These are phyloP conservation scores for Pemphigus obesinymphae DNA, from an alignment of 1,140 invertebrate genomes.

Conservation along the genomic window DNA sequence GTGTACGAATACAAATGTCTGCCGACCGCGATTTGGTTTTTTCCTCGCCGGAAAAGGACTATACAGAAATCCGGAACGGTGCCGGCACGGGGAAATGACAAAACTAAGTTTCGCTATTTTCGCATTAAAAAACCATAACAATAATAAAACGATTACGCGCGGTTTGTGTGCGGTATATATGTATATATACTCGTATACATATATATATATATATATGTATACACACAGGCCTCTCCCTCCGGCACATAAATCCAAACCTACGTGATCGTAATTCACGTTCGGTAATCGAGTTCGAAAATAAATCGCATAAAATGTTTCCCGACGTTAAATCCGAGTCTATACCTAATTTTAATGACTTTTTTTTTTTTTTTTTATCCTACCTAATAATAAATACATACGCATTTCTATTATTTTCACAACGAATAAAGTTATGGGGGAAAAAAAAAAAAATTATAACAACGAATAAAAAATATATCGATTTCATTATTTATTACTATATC, in stretches of 20 bases:
- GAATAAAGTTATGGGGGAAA: too few species aligned
- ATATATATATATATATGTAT: too few species aligned
- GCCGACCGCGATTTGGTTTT: not conserved
- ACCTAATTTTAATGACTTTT: too few species aligned
- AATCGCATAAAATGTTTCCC: not conserved
- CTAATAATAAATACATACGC: too few species aligned
- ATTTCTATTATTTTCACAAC: too few species aligned
- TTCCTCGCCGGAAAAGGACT: not conserved
- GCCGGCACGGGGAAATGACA: not conserved
- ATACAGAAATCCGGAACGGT: not conserved
- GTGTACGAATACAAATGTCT: not conserved
- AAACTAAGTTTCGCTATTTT: constrained; percentile 12
- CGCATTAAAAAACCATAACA: not conserved
- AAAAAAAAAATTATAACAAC: too few species aligned
- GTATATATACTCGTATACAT: not conserved
- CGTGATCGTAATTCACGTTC: not conserved
- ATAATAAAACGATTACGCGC: not conserved
- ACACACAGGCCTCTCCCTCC: too few species aligned
- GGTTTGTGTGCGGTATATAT: too few species aligned
- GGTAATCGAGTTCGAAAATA: not conserved
- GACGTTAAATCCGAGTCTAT: too few species aligned
- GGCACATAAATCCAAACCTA: not conserved
- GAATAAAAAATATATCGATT: too few species aligned
- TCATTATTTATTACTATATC: too few species aligned
- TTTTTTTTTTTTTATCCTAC: too few species aligned